Evolutionary conservation across 2,113 vertebrate species (phyloP), one percentile per base, ranked within the genome.

Genomic region (Ornithorhynchus anatinus): DNA sequence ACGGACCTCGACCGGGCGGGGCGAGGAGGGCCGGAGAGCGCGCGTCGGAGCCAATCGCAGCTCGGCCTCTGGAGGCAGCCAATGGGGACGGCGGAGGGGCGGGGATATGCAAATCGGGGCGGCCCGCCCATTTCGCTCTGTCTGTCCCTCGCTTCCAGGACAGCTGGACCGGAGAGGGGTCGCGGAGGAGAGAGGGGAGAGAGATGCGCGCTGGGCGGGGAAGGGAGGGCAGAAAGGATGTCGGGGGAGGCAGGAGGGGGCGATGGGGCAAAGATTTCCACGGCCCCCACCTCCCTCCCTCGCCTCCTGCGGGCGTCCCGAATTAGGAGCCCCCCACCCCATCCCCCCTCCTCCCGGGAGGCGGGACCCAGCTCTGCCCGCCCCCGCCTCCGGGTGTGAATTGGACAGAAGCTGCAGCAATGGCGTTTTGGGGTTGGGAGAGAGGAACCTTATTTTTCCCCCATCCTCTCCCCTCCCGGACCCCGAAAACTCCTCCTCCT

Each of bases 381-480:
- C 20, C 16, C 33, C 5, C 3, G 2, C 29, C 2, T 5, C 3
- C 35, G 22, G 45, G 6, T 1, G 6, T 37, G n/a, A n/a, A n/a
- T n/a, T n/a, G n/a, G n/a, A n/a, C n/a, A n/a, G n/a, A n/a, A n/a
- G n/a, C n/a, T n/a, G n/a, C n/a, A n/a, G n/a, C n/a, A n/a, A n/a
- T n/a, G n/a, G n/a, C n/a, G n/a, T n/a, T n/a, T n/a, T n/a, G n/a
- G n/a, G n/a, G n/a, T n/a, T n/a, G n/a, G n/a, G n/a, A n/a, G n/a
- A n/a, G n/a, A n/a, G n/a, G n/a, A n/a, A n/a, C n/a, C n/a, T n/a
- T n/a, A n/a, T n/a, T n/a, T n/a, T n/a, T n/a, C n/a, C n/a, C n/a
- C n/a, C n/a, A n/a, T n/a, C n/a, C n/a, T n/a, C n/a, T n/a, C n/a
- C n/a, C n/a, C n/a, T n/a, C n/a, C n/a, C n/a, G n/a, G n/a, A n/a